A percentile compares a stretch with the other conserved stretches of the same genome.
phyloP scores from a whole-genome alignment of 2,888 invertebrate genomes.

The Allygus modestus region DNA sequence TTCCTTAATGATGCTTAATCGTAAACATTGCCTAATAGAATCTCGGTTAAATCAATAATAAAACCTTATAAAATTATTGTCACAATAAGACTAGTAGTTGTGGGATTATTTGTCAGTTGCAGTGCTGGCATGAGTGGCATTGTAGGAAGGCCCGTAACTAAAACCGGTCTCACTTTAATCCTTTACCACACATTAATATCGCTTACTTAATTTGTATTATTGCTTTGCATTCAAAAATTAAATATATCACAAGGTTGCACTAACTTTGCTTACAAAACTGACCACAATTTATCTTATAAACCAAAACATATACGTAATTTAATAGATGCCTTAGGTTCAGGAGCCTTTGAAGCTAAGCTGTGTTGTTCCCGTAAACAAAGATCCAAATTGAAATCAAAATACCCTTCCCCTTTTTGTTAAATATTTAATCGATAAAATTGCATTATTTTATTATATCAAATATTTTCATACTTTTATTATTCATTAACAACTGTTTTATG shows the following conservation, averaged over 20 bases:
- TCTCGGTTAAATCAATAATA: slow-evolving; percentile 58
- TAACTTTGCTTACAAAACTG: not conserved
- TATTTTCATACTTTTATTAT: no score
- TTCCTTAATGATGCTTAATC: slow-evolving; percentile 48
- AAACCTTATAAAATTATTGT: slow-evolving; percentile 65
- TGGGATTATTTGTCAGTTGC: slow-evolving; percentile 47
- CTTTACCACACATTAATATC: not conserved
- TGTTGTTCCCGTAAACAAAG: no score
- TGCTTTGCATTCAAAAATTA: slow-evolving; percentile 43
- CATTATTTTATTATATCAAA: no score
- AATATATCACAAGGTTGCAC: not conserved
- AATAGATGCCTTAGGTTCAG: not conserved
- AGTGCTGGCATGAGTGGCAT: not conserved
- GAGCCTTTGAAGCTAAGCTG: not conserved
- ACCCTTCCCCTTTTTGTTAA: no score
- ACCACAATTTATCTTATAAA: not conserved
- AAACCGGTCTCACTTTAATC: slow-evolving; percentile 3
- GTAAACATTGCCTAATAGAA: slow-evolving; percentile 51
- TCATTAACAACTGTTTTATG: no score
- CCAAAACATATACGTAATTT: not conserved
- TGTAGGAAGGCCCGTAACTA: slow-evolving; percentile 25
- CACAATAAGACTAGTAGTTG: slow-evolving; percentile 50
- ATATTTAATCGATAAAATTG: no score
- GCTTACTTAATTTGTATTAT: slow-evolving; percentile 48
- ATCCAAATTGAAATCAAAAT: no score